Percentiles rank a stretch among this genome's conserved stretches.
Evolutionary conservation across 2,888 invertebrate genomes (phyloP).

Genomic region (Pyrocoelia pectoralis): DNA sequence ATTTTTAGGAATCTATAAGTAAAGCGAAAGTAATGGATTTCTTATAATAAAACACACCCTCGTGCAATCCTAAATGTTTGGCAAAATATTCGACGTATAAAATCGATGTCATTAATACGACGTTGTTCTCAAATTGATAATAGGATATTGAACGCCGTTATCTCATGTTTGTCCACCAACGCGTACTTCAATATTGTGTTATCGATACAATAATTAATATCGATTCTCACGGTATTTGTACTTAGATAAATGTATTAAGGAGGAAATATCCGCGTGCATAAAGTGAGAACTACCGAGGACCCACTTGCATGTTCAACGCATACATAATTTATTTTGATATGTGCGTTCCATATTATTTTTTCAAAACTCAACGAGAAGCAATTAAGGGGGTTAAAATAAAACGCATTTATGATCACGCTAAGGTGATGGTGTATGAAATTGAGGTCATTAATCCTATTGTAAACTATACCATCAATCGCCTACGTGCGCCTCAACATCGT

Average conservation of each 20-base stretch:
- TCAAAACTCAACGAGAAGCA: constrained; percentile 26
- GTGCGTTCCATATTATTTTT: constrained; percentile 22
- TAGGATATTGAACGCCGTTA: constrained; percentile 34
- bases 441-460: constrained; percentile 20
- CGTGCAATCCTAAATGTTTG: no score
- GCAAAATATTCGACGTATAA: no score
- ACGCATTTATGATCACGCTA: constrained; percentile 21
- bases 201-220: constrained; percentile 29
- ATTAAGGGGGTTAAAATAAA: constrained; percentile 27
- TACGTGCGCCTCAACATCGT: constrained; percentile 3
- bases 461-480: constrained; percentile 13
- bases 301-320: constrained; percentile 22
- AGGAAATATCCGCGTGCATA: constrained; percentile 9
- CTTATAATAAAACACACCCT: no score
- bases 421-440: constrained; percentile 15
- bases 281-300: constrained; percentile 28
- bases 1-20: no score
- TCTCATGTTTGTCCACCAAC: constrained; percentile 33
- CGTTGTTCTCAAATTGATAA: constrained; percentile 22
- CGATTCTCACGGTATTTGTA: constrained; percentile 33
- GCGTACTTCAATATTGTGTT: constrained; percentile 29
- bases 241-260: constrained; percentile 12
- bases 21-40: no score
- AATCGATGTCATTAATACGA: neutral
- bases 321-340: constrained; percentile 29